Evolutionary conservation across 2,113 vertebrate species (phyloP).

Genomic region (Gavialis gangeticus): DNA sequence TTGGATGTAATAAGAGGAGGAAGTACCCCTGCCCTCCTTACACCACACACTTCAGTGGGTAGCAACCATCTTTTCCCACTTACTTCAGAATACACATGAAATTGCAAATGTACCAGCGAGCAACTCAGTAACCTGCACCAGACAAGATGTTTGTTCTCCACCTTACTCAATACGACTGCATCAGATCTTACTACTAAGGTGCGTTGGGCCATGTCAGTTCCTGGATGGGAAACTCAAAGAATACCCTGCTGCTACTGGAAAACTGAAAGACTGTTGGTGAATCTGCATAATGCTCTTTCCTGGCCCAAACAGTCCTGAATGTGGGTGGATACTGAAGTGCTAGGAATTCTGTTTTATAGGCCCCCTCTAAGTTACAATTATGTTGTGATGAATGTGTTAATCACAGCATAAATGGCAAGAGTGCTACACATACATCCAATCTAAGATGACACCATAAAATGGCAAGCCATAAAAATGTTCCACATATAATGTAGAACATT

Average conservation of each 20-base stretch:
- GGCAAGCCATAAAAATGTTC: too few species aligned
- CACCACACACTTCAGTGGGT: background rate
- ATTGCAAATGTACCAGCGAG: conserved; percentile 12
- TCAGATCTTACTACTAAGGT: conserved; percentile 54
- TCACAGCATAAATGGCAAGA: too few species aligned
- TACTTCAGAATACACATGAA: background rate
- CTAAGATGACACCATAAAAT: too few species aligned
- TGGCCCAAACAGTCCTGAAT: background rate
- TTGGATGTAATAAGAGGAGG: background rate
- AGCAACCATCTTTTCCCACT: conserved; percentile 46
- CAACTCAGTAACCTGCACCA: background rate
- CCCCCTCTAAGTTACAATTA: too few species aligned
- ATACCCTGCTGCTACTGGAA: background rate
- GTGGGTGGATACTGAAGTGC: background rate
- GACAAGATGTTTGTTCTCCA: background rate
- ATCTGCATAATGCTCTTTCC: background rate
- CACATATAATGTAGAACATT: too few species aligned
- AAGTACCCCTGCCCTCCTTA: background rate
- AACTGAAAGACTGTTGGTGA: conserved; percentile 5
- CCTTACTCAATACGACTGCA: conserved; percentile 21
- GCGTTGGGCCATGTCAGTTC: conserved; percentile 39
- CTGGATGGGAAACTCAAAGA: conserved; percentile 38
- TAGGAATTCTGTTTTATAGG: background rate
- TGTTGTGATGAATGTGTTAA: too few species aligned
- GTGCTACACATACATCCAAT: too few species aligned